These are phyloP conservation scores for Galago senegalensis DNA, from an alignment of 2,797 vertebrate species.

Conservation along the genomic window DNA sequence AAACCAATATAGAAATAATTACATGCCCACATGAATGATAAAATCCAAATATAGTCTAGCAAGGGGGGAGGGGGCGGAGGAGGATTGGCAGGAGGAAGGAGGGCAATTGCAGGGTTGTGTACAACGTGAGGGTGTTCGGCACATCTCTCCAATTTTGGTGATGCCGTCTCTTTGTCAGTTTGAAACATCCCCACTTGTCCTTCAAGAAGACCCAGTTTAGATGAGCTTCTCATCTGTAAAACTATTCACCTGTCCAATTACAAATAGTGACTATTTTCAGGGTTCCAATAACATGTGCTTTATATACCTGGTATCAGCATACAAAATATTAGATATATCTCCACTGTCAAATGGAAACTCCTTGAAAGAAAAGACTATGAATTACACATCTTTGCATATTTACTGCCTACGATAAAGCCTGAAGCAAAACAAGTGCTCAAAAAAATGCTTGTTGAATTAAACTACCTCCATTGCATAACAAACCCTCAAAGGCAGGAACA, in stretches of 20 bases:
- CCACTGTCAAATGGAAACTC: not conserved
- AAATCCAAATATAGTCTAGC: no score
- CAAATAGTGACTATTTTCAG: not conserved
- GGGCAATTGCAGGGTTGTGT: no score
- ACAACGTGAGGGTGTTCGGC: no score
- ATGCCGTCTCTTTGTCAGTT: not conserved
- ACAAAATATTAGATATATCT: not conserved
- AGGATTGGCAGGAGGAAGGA: no score
- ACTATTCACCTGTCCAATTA: not conserved
- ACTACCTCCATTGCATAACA: not conserved
- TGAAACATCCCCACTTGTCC: not conserved
- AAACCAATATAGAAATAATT: no score
- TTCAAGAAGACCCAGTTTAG: not conserved
- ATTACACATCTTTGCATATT: slow-evolving; percentile 9
- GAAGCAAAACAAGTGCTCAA: slow-evolving; percentile 32
- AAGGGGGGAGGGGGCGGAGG: no score
- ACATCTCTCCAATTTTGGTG: not conserved
- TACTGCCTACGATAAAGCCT: slow-evolving; percentile 37
- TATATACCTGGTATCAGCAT: not conserved
- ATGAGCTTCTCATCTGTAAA: not conserved
- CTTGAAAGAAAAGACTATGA: not conserved
- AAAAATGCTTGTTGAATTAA: slow-evolving; percentile 17
- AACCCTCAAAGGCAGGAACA: not conserved
- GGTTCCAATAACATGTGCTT: not conserved
- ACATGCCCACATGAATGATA: no score